phyloP scores from a whole-genome alignment of 2,797 vertebrate genomes.

The Dermochelys coriacea region DNA sequence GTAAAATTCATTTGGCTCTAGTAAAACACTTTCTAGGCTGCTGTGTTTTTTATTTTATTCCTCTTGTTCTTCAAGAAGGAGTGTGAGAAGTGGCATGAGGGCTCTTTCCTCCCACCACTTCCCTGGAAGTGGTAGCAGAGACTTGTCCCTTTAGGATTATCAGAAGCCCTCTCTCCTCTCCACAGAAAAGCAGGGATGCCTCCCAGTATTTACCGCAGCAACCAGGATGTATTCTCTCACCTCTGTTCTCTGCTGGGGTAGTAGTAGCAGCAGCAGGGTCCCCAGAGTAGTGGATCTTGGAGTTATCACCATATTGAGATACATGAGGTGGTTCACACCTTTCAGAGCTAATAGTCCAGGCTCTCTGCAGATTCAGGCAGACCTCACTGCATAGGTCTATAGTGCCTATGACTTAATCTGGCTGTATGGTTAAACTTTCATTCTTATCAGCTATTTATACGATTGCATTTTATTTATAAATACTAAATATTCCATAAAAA shows the following conservation, averaged over 20 bases:
- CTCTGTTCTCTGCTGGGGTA: neutral
- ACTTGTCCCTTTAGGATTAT: neutral
- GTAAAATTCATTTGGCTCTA: neutral
- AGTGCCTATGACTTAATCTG: neutral
- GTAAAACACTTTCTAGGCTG: neutral
- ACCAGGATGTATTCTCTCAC: neutral
- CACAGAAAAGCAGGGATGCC: neutral
- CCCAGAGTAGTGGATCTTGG: neutral
- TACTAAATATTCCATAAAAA: slow-evolving; percentile 41
- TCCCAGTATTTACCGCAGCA: neutral
- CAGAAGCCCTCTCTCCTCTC: neutral
- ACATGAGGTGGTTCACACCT: neutral
- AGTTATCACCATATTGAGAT: slow-evolving; percentile 36
- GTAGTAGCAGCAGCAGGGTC: slow-evolving; percentile 61
- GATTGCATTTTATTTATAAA: neutral
- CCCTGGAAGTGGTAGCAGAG: neutral
- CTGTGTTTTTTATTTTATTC: neutral
- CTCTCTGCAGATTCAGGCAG: slow-evolving; percentile 53
- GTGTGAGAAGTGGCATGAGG: neutral
- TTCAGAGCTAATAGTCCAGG: slow-evolving; percentile 30
- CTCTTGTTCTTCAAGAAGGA: neutral
- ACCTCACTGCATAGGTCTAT: neutral
- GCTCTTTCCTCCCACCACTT: neutral
- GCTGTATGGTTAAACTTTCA: neutral
- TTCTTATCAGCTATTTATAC: neutral